Evolutionary conservation across 2,797 vertebrate species (phyloP), one percentile per base, ranked within the genome.

Genomic region (Enteromius radiatus): DNA sequence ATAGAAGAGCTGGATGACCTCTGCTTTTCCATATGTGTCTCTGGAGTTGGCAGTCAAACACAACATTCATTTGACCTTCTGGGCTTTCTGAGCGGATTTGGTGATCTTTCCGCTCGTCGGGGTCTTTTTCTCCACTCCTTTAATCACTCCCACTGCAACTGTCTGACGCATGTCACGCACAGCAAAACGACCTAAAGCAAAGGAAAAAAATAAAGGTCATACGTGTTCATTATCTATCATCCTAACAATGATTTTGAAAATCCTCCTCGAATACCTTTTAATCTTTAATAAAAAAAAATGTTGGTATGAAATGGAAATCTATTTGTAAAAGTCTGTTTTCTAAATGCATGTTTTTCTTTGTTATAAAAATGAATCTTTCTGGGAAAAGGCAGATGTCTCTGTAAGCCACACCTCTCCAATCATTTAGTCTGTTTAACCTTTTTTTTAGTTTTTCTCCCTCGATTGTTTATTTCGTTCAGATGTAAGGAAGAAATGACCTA

Each of bases 141-240:
- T 99, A 89, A 99, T 99, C 88, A 99, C 98, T 26, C 97, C 97
- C 5, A 99, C 97, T 1, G 97, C 97, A 84, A 99, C 98, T 0
- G 97, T 98, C 95, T 99, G 97, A 31, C 97, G 97, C 97, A 99
- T 99, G 92, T 99, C 97, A 38, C 97, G 96, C 86, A 99, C 97
- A 0, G 98, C 98, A 82, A 99, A 99, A 78, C 97, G 97, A 85
- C 97, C 97, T 96, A n/a, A n/a, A n/a, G 91, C 33, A 61, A 75
- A 75, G 17, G 56, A 65, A 70, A 23, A 43, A 15, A 31, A 41
- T 21, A 17, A 21, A 65, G 10, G 71, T 54, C 45, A 71, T 49
- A 26, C 21, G 69, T 71, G 26, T 23, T 43, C 5, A 45, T 69
- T 15, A 45, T 26, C 38, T 11, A 19, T 45, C 23, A 17, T 71